Evolutionary conservation across 2,797 vertebrate species (phyloP), one percentile per base, ranked within the genome.

Genomic region (Pseudochirops cupreus): DNA sequence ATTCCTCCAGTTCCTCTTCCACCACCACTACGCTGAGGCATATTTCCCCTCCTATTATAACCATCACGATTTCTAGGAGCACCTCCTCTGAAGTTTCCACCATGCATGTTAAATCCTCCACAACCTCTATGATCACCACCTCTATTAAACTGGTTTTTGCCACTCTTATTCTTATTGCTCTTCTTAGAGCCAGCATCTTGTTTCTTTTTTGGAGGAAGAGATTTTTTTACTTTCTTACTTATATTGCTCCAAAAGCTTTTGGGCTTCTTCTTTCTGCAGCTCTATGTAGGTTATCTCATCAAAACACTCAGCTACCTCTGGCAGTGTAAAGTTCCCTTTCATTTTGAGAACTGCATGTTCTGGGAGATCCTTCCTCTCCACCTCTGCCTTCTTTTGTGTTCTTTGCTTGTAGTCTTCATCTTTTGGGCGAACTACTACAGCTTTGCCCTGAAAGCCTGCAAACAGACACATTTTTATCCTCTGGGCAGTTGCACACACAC

Each of bases 401-500:
- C 99, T 99, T 97, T 99, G 98, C 98, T 99, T 99, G 97, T 99
- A 99, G 95, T 99, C 99, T 53, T 99, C 99, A 92, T 99, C 99
- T 95, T 99, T 99, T 95, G 99, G 99, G 97, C 99, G 99, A 98
- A 99, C 99, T 95, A 99, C 99, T 95, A 99, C 99, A 91, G 99
- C 99, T 98, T 99, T 99, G 94, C 99, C 99, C 98, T 99, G 99
- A 98, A 99, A 99, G 98, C 99, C 99, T 91, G 99, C 99, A 97
- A 99, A 99, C 98, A 99, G 98, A 98, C 99, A 99, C 99, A 99
- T 99, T 99, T 99, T 99, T 99, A 99, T 99, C 98, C 99, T 99
- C 99, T 99, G 99, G 98, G 99, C 99, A 5, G 99, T 99, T 97
- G 99, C 99, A 93, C 99, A 99, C 97, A 99, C 99, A 98, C 99